Conservation (phyloP, 2,113 vertebrate species). For the Balaeniceps rex region DNA sequence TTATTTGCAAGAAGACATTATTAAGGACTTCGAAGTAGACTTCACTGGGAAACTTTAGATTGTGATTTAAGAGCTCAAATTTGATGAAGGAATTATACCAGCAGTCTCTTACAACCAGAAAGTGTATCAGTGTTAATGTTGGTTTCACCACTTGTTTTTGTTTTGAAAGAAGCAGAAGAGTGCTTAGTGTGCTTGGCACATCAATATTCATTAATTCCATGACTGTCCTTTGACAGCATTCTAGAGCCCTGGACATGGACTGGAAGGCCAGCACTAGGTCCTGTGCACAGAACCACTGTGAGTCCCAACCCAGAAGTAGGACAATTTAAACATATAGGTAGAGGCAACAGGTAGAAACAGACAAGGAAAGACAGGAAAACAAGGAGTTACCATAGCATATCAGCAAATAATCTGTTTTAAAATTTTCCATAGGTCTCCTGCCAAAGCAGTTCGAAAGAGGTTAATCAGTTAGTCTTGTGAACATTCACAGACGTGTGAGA, state of each 20-base stretch:
- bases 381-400: background rate
- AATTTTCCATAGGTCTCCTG: conserved; percentile 24
- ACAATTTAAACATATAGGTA: background rate
- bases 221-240: background rate
- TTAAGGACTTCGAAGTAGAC: background rate
- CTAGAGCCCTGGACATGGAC: background rate
- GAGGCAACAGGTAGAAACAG: background rate
- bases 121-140: background rate
- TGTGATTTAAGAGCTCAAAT: background rate
- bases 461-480: background rate
- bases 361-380: background rate
- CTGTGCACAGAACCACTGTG: background rate
- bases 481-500: background rate
- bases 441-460: background rate
- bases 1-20: background rate
- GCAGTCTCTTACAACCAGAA: background rate
- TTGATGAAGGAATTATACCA: background rate
- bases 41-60: background rate
- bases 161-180: background rate
- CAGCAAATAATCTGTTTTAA: background rate
- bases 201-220: background rate
- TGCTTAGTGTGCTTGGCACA: background rate
- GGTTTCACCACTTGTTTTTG: background rate
- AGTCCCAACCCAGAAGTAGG: background rate
- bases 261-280: background rate